Evolutionary conservation across 2,888 invertebrate species (phyloP), one percentile per base, ranked within the genome.

Genomic region (Phytoseiulus persimilis): DNA sequence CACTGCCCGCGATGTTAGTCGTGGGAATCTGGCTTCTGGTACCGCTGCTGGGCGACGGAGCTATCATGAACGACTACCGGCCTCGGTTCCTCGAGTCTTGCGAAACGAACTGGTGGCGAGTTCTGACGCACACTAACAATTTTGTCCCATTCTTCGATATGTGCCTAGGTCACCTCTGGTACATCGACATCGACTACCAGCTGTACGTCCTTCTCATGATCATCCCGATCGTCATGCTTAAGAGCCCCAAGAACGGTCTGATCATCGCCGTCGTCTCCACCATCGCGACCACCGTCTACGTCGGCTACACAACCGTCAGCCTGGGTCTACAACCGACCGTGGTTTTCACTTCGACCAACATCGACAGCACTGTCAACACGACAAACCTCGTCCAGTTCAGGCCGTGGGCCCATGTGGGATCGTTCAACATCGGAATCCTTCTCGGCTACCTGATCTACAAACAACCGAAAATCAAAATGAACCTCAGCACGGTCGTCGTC

Each of bases 41-140:
- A 11, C 87, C 87, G 18, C 87, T 87, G 23, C 11, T 87, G 32
- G 87, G 87, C 31, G 87, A 87, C 87, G 87, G 87, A 28, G 87
- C 87, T 11, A 87, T 87, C 31, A 87, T 87, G 87, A 87, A 87
- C 33, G 87, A 87, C 33, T 87, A 87, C 87, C 32, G 45, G 33
- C n/a, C 87, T n/a, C 87, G 87, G 6, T 87, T 87, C 33, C 87
- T 87, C 33, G 87, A 87, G 45, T 87, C 87, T n/a, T 87, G 87
- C 87, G 87, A 87, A 45, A 87, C 32, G 45, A 87, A 87, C 87
- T 87, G 87, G 87, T 87, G 87, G 87, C 87, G 87, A 87, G 87
- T 87, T 23, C 87, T 87, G 23, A n/a, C 45, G 87, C 87, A 87
- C 45, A 87, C 87, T 6, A 87, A 87, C 87, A 87, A 87, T n/a